Percentiles rank a stretch among this genome's conserved stretches.
phyloP scores from a whole-genome alignment of 2,888 invertebrate genomes.

The Meiosimyza decipiens region DNA sequence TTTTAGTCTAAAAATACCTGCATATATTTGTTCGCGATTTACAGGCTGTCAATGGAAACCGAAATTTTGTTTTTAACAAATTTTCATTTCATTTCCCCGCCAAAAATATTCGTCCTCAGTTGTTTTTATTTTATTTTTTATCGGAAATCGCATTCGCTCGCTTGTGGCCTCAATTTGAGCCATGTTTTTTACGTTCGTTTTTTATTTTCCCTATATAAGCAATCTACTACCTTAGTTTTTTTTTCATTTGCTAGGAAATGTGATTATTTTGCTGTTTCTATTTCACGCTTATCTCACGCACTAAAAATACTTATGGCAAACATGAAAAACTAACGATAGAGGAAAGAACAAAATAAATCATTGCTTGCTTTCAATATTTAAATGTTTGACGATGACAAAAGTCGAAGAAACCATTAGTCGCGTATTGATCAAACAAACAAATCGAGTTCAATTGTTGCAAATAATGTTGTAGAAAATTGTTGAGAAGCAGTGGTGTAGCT shows the following conservation, averaged over 20 bases:
- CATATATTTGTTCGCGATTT: not conserved
- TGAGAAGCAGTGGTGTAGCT: not conserved
- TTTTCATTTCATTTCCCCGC: not conserved
- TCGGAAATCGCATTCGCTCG: not conserved
- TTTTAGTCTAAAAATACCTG: not conserved
- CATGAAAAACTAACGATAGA: constrained; percentile 16
- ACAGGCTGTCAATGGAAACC: constrained; percentile 29
- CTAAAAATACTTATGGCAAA: constrained; percentile 18
- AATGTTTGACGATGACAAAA: constrained; percentile 49
- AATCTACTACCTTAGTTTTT: not conserved
- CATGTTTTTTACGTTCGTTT: constrained; percentile 6
- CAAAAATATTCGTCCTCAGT: not conserved
- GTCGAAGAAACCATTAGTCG: constrained; percentile 49
- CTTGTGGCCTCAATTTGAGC: constrained; percentile 34
- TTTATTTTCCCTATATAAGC: no score
- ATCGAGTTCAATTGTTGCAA: constrained; percentile 40
- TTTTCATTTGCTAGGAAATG: not conserved
- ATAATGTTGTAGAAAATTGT: constrained; percentile 45
- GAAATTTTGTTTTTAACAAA: not conserved
- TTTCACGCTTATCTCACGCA: constrained; percentile 26
- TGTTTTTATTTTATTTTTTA: not conserved
- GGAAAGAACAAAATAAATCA: constrained; percentile 11
- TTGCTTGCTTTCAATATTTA: constrained; percentile 19
- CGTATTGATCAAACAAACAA: constrained; percentile 60
- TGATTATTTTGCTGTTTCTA: not conserved